phyloP scores from a whole-genome alignment of 1,140 invertebrate species.

The Maniola jurtina region DNA sequence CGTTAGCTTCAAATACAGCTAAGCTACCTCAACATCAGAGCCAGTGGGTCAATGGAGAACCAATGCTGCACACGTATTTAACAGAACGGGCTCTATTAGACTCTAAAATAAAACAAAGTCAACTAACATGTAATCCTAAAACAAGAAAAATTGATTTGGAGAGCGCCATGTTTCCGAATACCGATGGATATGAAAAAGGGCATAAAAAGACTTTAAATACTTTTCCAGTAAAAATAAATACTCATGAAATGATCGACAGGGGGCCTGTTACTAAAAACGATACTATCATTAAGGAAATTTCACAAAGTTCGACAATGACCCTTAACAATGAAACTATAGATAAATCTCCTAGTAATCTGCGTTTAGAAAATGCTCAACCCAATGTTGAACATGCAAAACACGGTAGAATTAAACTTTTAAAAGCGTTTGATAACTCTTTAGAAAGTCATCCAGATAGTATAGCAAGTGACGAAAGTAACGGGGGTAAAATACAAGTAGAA shows the following conservation, averaged over 20 bases:
- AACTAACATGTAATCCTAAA: conserved; percentile 65
- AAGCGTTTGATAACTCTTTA: conserved; percentile 57
- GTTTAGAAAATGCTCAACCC: conserved; percentile 76
- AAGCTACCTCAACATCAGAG: conserved; percentile 79
- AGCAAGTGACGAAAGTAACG: conserved; percentile 51
- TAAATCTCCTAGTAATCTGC: conserved; percentile 39
- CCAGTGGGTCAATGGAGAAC: conserved; percentile 80
- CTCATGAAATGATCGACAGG: conserved; percentile 27
- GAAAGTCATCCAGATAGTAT: conserved; percentile 47
- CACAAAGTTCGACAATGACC: conserved; percentile 14
- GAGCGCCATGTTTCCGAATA: conserved; percentile 45
- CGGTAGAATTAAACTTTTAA: conserved; percentile 79
- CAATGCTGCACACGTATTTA: conserved; percentile 86
- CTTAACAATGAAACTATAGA: conserved; percentile 36
- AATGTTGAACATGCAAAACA: conserved; percentile 81
- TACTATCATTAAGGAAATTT: conserved; percentile 37
- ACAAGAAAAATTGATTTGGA: conserved; percentile 59
- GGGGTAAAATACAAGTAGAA: conserved; percentile 46
- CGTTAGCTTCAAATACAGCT: conserved; percentile 82
- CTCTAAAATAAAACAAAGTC: conserved; percentile 86
- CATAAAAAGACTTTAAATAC: conserved; percentile 20
- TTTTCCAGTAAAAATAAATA: conserved; percentile 18
- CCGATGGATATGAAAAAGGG: conserved; percentile 26
- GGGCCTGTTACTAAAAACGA: conserved; percentile 10
- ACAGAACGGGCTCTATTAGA: conserved; percentile 87